phyloP scores from a whole-genome alignment of 2,888 invertebrate genomes.

The Cephus pulcher region DNA sequence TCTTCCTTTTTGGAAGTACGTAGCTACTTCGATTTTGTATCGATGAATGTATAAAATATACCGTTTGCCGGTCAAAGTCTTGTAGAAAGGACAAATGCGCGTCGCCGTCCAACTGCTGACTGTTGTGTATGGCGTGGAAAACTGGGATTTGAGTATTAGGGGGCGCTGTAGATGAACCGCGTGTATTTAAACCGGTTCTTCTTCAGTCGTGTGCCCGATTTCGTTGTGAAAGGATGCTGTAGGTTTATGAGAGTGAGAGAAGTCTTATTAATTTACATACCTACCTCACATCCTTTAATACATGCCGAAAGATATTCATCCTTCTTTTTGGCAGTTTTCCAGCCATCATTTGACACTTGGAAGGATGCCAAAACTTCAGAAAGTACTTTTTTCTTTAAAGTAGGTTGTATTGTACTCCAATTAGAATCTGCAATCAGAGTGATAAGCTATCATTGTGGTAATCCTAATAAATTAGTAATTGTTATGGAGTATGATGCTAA shows the following conservation, averaged over 20 bases:
- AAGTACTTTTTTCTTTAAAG: conserved; percentile 65
- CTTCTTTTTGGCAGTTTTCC: conserved; percentile 65
- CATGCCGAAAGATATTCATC: conserved; percentile 47
- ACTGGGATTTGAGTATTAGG: too few relatives aligned
- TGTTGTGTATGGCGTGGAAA: too few relatives aligned
- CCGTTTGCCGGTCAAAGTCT: too few relatives aligned
- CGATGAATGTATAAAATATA: too few relatives aligned
- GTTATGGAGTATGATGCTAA: conserved; percentile 67
- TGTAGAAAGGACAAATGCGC: too few relatives aligned
- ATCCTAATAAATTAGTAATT: conserved; percentile 52
- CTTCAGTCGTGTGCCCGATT: too few relatives aligned
- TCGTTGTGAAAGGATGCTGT: too few relatives aligned
- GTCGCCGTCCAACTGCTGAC: too few relatives aligned
- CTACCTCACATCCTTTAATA: conserved; percentile 32
- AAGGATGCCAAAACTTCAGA: conserved; percentile 68
- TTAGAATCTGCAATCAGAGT: conserved; percentile 60
- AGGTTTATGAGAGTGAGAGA: neutral
- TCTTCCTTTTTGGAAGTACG: too few relatives aligned
- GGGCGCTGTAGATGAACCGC: too few relatives aligned
- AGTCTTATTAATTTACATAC: conserved; percentile 13
- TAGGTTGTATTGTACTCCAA: conserved; percentile 61
- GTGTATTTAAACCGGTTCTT: too few relatives aligned
- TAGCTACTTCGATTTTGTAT: too few relatives aligned
- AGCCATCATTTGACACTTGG: conserved; percentile 64
- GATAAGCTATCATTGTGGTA: conserved; percentile 59